phyloP scores from a whole-genome alignment of 2,888 invertebrate genomes.

The Phaedon cochleariae region DNA sequence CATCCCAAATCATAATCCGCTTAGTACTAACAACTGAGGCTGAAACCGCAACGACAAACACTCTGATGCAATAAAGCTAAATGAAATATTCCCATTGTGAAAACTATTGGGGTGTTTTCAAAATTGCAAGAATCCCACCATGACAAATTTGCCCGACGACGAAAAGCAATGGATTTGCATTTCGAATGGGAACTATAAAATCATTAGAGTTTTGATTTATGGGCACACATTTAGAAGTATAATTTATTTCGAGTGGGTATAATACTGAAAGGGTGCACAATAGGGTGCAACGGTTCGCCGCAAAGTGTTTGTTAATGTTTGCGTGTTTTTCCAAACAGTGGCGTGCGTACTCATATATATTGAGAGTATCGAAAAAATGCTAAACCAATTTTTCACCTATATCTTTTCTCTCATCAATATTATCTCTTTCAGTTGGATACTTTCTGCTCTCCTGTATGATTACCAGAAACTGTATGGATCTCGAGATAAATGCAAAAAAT shows the following conservation, averaged over 20 bases:
- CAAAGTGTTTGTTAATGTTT: constrained; percentile 37
- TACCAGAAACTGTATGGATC: too few species aligned
- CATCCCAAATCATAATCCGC: too few species aligned
- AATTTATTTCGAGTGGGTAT: constrained; percentile 41
- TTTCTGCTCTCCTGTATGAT: too few species aligned
- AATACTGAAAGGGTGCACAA: constrained; percentile 37
- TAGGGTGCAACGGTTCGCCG: constrained; percentile 41
- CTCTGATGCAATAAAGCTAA: neutral
- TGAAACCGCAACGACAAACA: neutral
- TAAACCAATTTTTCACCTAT: too few species aligned
- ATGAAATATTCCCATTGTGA: constrained; percentile 17
- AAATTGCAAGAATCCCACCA: constrained; percentile 38
- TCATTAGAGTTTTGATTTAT: constrained; percentile 44
- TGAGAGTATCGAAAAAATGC: too few species aligned
- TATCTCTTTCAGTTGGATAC: too few species aligned
- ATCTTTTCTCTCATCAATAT: too few species aligned
- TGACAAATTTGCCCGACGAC: constrained; percentile 36
- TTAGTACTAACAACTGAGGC: neutral
- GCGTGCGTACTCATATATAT: neutral
- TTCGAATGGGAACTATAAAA: constrained; percentile 40
- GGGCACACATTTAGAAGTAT: constrained; percentile 35
- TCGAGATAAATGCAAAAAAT: too few species aligned
- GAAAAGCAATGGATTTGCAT: constrained; percentile 37
- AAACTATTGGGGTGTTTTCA: constrained; percentile 40
- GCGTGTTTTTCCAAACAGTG: constrained; percentile 19